Conservation (phyloP, 2,797 vertebrate genomes). For the Xenentodon cancila region DNA sequence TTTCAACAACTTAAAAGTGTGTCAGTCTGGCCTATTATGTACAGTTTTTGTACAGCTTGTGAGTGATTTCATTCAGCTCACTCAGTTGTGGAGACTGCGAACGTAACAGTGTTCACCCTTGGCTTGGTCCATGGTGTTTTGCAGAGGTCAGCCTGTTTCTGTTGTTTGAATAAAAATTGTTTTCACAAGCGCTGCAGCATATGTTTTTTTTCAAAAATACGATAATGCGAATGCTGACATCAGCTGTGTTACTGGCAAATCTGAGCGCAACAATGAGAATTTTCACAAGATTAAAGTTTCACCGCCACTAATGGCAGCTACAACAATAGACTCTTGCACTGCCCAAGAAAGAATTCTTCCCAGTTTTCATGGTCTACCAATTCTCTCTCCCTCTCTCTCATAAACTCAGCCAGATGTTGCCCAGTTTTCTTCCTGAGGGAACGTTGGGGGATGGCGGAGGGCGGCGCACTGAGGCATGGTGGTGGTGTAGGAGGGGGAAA, state of each 20-base stretch:
- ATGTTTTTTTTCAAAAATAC: conserved; percentile 56
- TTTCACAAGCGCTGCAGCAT: conserved; percentile 73
- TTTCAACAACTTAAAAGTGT: conserved; percentile 81
- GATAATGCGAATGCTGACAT: conserved; percentile 45
- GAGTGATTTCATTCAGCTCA: conserved; percentile 60
- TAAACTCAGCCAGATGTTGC: conserved; percentile 88
- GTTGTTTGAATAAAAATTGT: conserved; percentile 94
- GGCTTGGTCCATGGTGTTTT: conserved; percentile 88
- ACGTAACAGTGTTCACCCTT: conserved; percentile 53
- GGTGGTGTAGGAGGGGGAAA: conserved; percentile 51
- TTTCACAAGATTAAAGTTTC: conserved; percentile 70
- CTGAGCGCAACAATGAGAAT: conserved; percentile 54
- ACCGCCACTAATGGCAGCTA: conserved; percentile 66
- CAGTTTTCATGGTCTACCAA: conserved; percentile 79
- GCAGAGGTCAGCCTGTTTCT: conserved; percentile 89
- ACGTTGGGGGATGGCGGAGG: conserved; percentile 39
- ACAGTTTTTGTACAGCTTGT: conserved; percentile 86
- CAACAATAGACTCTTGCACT: conserved; percentile 72
- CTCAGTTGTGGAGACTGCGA: conserved; percentile 46
- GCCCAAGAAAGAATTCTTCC: conserved; percentile 69
- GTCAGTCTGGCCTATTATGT: conserved; percentile 74
- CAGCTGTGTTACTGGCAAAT: conserved; percentile 45
- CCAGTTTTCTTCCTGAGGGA: conserved; percentile 79
- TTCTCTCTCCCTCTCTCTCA: conserved; percentile 69
- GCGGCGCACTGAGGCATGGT: conserved; percentile 54